Percentiles rank a stretch among this genome's conserved stretches.
These are phyloP conservation scores for Pangasius larnaudii DNA, from an alignment of 2,797 vertebrate species.

Conservation along the genomic window DNA sequence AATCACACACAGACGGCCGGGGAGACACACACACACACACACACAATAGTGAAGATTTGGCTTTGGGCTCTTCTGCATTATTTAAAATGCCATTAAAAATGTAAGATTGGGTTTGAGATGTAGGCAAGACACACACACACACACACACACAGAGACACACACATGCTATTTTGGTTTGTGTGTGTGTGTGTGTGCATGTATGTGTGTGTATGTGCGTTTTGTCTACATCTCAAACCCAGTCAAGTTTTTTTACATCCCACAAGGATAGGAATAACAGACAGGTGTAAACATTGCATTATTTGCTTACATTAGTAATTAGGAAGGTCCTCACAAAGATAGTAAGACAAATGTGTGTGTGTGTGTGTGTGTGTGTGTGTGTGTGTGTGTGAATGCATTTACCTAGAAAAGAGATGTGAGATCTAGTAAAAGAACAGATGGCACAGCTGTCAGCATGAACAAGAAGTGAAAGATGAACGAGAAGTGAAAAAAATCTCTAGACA, in stretches of 20 bases:
- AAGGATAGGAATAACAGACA: too few relatives aligned
- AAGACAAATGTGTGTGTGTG: slow-evolving; percentile 1
- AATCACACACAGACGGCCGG: neutral
- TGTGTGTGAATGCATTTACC: slow-evolving; percentile 2
- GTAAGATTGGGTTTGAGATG: slow-evolving; percentile 74
- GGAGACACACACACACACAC: slow-evolving; percentile 17
- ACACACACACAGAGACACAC: too few relatives aligned
- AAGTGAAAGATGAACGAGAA: slow-evolving; percentile 35
- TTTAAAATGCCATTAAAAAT: slow-evolving; percentile 80
- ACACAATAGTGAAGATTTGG: slow-evolving; percentile 47
- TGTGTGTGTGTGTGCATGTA: neutral
- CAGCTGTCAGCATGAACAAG: slow-evolving; percentile 9
- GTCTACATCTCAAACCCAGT: too few relatives aligned
- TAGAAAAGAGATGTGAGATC: slow-evolving; percentile 36
- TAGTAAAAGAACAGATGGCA: slow-evolving; percentile 36
- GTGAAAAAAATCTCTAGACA: neutral
- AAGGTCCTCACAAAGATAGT: neutral
- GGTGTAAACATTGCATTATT: neutral
- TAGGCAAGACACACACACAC: slow-evolving; percentile 55
- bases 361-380: slow-evolving; percentile 12
- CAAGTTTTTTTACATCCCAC: neutral
- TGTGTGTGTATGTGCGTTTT: neutral
- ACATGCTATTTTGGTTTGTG: neutral
- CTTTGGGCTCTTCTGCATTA: slow-evolving; percentile 72
- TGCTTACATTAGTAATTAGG: too few relatives aligned